Evolutionary conservation across 2,113 vertebrate genomes (phyloP).

Genomic region (Psilopogon haemacephalus): DNA sequence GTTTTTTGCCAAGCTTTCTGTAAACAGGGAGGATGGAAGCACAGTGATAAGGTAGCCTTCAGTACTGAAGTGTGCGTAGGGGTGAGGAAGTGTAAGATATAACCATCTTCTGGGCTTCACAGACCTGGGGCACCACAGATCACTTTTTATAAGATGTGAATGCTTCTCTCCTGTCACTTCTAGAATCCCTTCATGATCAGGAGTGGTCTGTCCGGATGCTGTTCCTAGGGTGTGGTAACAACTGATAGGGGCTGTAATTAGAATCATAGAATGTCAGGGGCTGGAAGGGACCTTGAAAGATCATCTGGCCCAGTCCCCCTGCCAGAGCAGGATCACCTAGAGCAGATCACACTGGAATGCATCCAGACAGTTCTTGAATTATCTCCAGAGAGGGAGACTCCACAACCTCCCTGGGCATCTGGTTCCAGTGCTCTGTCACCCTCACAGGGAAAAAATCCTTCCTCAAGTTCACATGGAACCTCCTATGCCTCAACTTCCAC

Average conservation of each 20-base stretch:
- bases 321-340: too few species aligned
- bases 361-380: too few species aligned
- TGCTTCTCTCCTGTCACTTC: neutral
- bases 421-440: too few species aligned
- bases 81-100: neutral
- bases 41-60: neutral
- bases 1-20: neutral
- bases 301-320: too few species aligned
- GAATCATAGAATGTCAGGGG: too few species aligned
- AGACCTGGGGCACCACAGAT: neutral
- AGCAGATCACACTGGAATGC: too few species aligned
- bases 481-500: too few species aligned
- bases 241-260: neutral
- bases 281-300: too few species aligned
- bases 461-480: too few species aligned
- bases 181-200: neutral
- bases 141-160: neutral
- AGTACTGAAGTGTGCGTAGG: rapidly evolving
- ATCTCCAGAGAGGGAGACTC: too few species aligned
- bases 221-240: neutral
- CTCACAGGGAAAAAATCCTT: too few species aligned
- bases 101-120: neutral
- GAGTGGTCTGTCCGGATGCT: neutral
- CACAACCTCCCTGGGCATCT: too few species aligned
- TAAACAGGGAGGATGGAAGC: neutral